Base-by-base conservation (phyloP, 2,797 vertebrate genomes). In the Pseudocheirus occidentalis region DNA sequence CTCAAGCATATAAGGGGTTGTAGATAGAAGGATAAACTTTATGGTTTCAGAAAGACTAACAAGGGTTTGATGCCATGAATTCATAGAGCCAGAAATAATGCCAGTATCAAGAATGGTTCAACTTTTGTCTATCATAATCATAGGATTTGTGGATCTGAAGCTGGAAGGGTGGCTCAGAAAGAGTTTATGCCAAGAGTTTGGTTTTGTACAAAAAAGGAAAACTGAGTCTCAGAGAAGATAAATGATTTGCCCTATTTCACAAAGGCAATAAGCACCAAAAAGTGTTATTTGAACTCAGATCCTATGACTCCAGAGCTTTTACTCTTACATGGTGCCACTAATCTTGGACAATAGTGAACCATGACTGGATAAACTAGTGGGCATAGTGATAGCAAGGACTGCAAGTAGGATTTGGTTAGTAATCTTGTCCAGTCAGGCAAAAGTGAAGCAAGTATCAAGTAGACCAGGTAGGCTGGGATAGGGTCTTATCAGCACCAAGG, bases 401-500 rank as follows among this genome's bases (percentile, higher is more conserved):
- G 92, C 53, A 57, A 28, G 89, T 27, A 31, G 50, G 40, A 87
- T 46, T 87, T 46, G 73, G 2, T 87, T 87, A 46, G 18, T 52
- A 89, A 3, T 28, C 92, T 89, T 92, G 87, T n/a, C 52, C 89
- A 58, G 28, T 54, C 27, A 57, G 94, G 34, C 1, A 66, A 81
- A 56, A 94, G 90, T 34, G 34, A 94, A 94, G 56, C 21, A 40
- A 40, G 0, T 5, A 92, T 87, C 16, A 66, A 93, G 40, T 29
- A 40, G 93, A 92, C 10, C 55, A 89, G 53, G 93, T 73, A 90
- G 56, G 34, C 40, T 87, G 10, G 40, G 28, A 55, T 21, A 34
- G 4, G 11, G 11, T 73, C 34, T 66, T 52, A 91, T 92, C 57
- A 95, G 94, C 55, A 93, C 93, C 81, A 95, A 94, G 91, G 93